Conservation (phyloP, 2,113 vertebrate genomes). For the Protobothrops flavoviridis region DNA sequence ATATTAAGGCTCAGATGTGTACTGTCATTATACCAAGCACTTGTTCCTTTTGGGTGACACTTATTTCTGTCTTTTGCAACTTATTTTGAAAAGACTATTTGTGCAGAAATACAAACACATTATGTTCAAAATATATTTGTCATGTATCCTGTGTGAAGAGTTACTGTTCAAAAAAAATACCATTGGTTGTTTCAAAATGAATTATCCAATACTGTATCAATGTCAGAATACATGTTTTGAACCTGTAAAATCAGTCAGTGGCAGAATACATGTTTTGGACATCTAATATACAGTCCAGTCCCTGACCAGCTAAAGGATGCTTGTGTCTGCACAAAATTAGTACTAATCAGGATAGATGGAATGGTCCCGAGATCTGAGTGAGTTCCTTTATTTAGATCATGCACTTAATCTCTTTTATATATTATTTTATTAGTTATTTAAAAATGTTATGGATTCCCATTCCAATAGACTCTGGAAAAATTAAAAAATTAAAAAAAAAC, state of each 20-base stretch:
- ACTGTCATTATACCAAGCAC: background rate
- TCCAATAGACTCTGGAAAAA: background rate
- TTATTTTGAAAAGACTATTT: background rate
- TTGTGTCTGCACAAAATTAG: background rate
- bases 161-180: background rate
- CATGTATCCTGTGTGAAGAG: background rate
- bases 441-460: background rate
- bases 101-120: background rate
- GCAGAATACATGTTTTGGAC: background rate
- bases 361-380: background rate
- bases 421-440: background rate
- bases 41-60: background rate
- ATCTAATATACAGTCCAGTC: background rate
- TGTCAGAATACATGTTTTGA: too few relatives aligned
- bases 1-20: background rate
- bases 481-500: background rate
- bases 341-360: background rate
- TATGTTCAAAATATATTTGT: background rate
- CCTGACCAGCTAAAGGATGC: background rate
- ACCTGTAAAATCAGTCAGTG: too few relatives aligned
- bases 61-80: background rate
- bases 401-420: background rate
- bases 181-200: background rate
- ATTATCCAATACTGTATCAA: background rate
- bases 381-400: background rate